These are phyloP conservation scores for Chromis chromis DNA, from an alignment of 2,797 vertebrate genomes.

Conservation along the genomic window DNA sequence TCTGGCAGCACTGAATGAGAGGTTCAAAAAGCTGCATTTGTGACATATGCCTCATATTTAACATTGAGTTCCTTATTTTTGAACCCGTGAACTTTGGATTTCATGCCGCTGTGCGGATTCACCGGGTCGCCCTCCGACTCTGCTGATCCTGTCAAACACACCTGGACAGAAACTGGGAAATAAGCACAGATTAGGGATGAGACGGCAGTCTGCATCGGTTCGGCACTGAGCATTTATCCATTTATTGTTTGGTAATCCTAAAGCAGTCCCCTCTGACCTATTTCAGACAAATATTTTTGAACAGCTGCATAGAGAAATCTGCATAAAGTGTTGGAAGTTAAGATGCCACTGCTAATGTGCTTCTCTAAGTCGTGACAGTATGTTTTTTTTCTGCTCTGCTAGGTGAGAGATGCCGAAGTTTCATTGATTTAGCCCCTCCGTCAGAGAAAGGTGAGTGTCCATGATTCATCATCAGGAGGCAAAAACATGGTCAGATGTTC, in stretches of 20 bases:
- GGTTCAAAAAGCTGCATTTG: slow-evolving; percentile 25
- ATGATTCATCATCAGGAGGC: background rate
- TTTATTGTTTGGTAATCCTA: slow-evolving; percentile 19
- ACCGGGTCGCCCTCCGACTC: slow-evolving; percentile 5
- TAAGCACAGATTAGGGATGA: slow-evolving; percentile 25
- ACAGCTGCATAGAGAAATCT: background rate
- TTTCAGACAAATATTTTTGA: background rate
- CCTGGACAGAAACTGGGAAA: slow-evolving; percentile 37
- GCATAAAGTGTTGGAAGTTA: background rate
- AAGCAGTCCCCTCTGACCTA: background rate
- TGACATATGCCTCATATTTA: slow-evolving; percentile 49
- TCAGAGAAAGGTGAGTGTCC: slow-evolving; percentile 92
- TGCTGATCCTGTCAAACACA: slow-evolving; percentile 26
- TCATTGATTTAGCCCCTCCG: slow-evolving; percentile 94
- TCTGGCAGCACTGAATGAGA: slow-evolving; percentile 40
- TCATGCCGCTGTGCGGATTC: background rate
- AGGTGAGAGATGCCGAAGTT: slow-evolving; percentile 96
- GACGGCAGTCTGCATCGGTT: background rate
- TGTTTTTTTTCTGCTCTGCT: slow-evolving; percentile 45
- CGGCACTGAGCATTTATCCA: slow-evolving; percentile 1
- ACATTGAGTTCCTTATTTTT: slow-evolving; percentile 19
- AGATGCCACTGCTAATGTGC: background rate
- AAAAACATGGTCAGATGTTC: background rate
- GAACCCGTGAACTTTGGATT: slow-evolving; percentile 19
- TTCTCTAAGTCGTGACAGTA: background rate